Evolutionary conservation across 2,797 vertebrate species (phyloP), one percentile per base, ranked within the genome.

Genomic region (Danio choprae): DNA sequence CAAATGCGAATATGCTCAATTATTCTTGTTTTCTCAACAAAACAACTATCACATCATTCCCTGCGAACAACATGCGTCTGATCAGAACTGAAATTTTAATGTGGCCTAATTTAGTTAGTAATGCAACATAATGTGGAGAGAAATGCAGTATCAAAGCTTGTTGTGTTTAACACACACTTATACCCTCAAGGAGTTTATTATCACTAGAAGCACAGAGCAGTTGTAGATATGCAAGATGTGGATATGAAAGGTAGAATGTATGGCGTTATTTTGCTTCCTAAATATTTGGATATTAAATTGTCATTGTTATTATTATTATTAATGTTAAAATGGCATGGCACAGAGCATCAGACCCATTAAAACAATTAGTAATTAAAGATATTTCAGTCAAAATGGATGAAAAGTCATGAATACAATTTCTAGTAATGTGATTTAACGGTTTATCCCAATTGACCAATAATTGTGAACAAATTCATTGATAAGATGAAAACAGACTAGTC

Each of bases 21-120:
- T 40, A 41, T 70, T 53, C n/a, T 70, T 69, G 75, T 64, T 46
- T 72, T 63, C 18, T 43, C 15, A 64, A 55, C 9, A 63, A 43
- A 62, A 75, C 10, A 53, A 62, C 18, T 22, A 38, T 69, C 41
- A 20, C 3, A 16, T 68, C 22, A 56, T 50, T 65, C 50, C 46
- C 16, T 64, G 11, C 46, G 18, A 59, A 44, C 11, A 68, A 51
- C 36, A 40, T 10, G n/a, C 43, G 48, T 46, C 50, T 62, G 9
- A 63, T 46, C 55, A 43, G 41, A 67, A 22, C 13, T 15, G 1
- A 40, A 67, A 5, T 13, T 22, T 55, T 12, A 38, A 55, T 48
- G 10, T 29, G 44, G 6, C 15, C 29, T 59, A 46, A 51, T 65
- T 64, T 55, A 65, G 36, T 55, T 1, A 8, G 50, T 20, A 41